Evolutionary conservation across 2,797 vertebrate genomes (phyloP), one percentile per base, ranked within the genome.

Genomic region (Phoebastria nigripes): DNA sequence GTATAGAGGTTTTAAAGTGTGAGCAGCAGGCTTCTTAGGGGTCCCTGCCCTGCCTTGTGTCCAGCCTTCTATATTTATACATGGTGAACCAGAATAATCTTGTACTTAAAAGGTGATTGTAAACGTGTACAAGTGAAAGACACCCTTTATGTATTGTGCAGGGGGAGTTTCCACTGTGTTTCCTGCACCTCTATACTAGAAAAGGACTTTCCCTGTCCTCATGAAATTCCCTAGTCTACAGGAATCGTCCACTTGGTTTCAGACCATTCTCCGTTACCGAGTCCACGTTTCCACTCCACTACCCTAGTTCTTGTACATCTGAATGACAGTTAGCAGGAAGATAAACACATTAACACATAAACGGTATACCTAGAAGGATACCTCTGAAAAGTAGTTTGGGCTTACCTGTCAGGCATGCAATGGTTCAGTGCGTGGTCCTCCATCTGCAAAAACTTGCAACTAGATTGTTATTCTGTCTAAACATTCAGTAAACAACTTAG

Each of bases 271-370:
- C 21, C 11, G 0, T 54, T 84, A n/a, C 18, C 18, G 31, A 69
- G 15, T 56, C 42, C 25, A 11, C 0, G 0, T 61, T 59, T 72
- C 58, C 4, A 24, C n/a, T 82, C 49, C 4, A 1, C 8, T 51
- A 17, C 58, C 28, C 20, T 58, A 31, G 37, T 72, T 92, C n/a
- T 81, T 44, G 12, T 47, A 17, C 29, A 10, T 78, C 29, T n/a
- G 33, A 35, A 4, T 54, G 26, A 15, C 4, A 3, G 35, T 69
- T 56, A 70, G 12, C 54, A 54, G 51, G 66, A 66, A 79, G 26
- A 18, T 74, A 39, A 79, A 33, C 8, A 19, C 1, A 0, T 46
- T 46, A 77, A 70, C 20, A 3, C 6, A 5, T 37, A 19, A 31
- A 3, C n/a, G 21, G 25, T 31, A 19, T 20, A 37, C 18, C 9